Base-by-base conservation (phyloP, 2,888 invertebrate genomes). In the Trypoxylon attenuatum region DNA sequence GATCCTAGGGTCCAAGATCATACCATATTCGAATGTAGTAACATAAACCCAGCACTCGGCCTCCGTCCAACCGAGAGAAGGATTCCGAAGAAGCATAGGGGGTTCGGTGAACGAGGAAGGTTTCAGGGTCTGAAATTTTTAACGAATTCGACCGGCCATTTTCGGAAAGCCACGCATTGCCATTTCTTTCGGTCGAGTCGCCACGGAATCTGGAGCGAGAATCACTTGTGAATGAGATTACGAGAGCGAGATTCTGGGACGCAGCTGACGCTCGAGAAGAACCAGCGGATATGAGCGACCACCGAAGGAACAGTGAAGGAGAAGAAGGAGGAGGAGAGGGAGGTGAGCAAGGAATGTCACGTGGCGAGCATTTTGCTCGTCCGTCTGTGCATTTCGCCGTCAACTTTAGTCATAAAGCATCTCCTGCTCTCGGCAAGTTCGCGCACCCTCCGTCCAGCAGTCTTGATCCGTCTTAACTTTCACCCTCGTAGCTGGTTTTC, bases 361-460 rank as follows among this genome's bases (percentile, higher is more conserved):
- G 59, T 59, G 76, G 55, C 47, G 47, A 50, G 53, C 62, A 58
- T 76, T 76, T 65, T 69, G 52, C 63, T 61, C 58, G 60, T 55
- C 63, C 50, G 46, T 49, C 60, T 62, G 60, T 63, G 65, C 75
- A 59, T 75, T 46, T 59, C 56, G 53, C 64, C 63, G 55, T 73
- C 67, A 67, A 70, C 67, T 70, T 70, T 54, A 42, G 42, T 63
- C 60, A 64, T 75, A 77, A 75, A 70, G 59, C 64, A 49, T 56
- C 27, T 52, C 47, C 38, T 23, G 22, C 13, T 10, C 45, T 51
- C 50, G 39, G 33, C 22, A 54, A 57, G 29, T 54, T 64, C 25
- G 43, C 6, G 18, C 27, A 29, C 47, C 19, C 15, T 33, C 59
- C 51, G 43, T 62, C 18, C 51, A n/a, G 27, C 62, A 16, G 18